These are phyloP conservation scores for Bryconaethiops microstoma DNA, from an alignment of 2,797 vertebrate genomes.

Conservation along the genomic window DNA sequence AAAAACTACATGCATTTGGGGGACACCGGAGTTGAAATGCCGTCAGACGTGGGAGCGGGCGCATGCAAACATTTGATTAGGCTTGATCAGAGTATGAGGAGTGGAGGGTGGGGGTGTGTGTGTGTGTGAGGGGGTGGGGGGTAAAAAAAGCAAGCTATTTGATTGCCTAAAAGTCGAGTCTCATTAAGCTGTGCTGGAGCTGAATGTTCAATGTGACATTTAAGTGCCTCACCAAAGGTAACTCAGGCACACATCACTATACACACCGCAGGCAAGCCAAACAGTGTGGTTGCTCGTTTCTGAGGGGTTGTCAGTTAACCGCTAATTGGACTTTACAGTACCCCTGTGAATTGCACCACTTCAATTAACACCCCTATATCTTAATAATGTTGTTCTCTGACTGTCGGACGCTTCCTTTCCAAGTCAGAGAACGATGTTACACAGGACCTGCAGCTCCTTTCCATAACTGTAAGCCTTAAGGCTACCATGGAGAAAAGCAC, in stretches of 20 bases:
- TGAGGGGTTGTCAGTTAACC: not conserved
- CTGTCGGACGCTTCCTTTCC: not conserved
- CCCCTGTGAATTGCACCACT: not conserved
- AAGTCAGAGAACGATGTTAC: not conserved
- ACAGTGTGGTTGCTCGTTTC: not conserved
- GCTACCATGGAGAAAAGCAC: too few relatives aligned
- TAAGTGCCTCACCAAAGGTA: conserved; percentile 8
- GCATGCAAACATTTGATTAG: conserved; percentile 13
- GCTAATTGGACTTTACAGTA: not conserved
- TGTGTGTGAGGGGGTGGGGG: not conserved
- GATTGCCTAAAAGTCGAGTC: conserved; percentile 19
- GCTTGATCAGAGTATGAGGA: conserved; percentile 3
- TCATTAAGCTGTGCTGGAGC: not conserved
- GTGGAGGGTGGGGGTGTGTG: not conserved
- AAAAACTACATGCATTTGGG: not conserved
- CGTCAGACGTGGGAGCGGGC: not conserved
- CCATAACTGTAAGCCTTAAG: not conserved
- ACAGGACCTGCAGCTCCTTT: not conserved
- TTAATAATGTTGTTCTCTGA: not conserved
- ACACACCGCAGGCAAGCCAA: not conserved
- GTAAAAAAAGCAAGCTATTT: not conserved
- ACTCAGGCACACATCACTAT: conserved; percentile 12
- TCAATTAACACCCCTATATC: conserved; percentile 6
- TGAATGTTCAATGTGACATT: conserved; percentile 11
- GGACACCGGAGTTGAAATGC: not conserved